These are phyloP conservation scores for Nannospalax galili DNA, from an alignment of 2,113 vertebrate species.

Conservation along the genomic window DNA sequence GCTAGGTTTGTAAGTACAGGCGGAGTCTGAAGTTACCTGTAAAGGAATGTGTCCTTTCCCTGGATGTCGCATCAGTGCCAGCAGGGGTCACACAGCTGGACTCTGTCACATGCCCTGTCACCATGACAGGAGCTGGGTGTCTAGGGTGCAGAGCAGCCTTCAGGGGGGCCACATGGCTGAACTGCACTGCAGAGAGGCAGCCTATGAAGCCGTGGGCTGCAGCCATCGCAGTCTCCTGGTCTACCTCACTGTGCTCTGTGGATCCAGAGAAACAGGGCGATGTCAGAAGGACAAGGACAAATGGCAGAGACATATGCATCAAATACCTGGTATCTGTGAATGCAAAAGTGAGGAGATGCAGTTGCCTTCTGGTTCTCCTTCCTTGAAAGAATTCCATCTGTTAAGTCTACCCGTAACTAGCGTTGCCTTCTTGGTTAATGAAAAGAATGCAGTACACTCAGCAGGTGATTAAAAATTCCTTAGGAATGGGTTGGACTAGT, in stretches of 20 bases:
- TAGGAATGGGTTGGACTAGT: not conserved
- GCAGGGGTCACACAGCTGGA: constrained; percentile 89
- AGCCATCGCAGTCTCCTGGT: constrained; percentile 89
- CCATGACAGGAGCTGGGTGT: constrained; percentile 84
- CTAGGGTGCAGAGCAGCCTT: constrained; percentile 91
- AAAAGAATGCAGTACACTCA: not conserved
- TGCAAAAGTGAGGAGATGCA: not conserved
- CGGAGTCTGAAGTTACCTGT: constrained; percentile 87
- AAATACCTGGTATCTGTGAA: not conserved
- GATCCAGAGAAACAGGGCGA: constrained; percentile 69
- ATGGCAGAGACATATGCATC: constrained; percentile 14
- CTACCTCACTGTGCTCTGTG: constrained; percentile 83
- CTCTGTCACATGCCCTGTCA: constrained; percentile 89
- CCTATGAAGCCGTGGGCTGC: constrained; percentile 92
- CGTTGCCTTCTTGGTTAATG: not conserved
- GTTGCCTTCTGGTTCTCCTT: not conserved
- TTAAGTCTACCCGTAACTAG: not conserved
- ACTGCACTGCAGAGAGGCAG: constrained; percentile 94
- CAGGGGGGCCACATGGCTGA: constrained; percentile 93
- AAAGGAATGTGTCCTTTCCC: constrained; percentile 92
- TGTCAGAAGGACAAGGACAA: constrained; percentile 20
- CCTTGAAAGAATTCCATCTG: not conserved
- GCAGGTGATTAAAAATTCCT: constrained; percentile 15
- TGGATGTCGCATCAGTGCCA: constrained; percentile 86
- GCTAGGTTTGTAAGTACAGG: constrained; percentile 34